Conservation (phyloP, 2,797 vertebrate species). For the Hemitrygon akajei region DNA sequence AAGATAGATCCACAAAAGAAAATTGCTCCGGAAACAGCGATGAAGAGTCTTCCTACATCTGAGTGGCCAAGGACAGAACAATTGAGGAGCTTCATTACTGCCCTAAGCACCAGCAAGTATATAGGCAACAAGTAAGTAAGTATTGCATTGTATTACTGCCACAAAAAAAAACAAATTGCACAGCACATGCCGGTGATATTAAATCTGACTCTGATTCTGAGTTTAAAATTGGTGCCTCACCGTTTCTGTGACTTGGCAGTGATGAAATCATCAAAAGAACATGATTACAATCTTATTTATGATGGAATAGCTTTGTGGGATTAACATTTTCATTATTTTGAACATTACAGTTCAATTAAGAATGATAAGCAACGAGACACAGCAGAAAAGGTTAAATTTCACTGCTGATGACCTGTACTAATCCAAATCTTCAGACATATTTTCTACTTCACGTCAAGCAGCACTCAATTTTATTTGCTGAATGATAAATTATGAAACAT, state of each 20-base stretch:
- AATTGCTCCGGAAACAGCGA: too few relatives aligned
- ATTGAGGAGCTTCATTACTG: too few relatives aligned
- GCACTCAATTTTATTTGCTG: not conserved
- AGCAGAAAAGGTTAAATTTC: not conserved
- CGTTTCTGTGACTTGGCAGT: not conserved
- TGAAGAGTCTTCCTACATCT: too few relatives aligned
- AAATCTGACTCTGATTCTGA: too few relatives aligned
- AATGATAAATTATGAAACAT: not conserved
- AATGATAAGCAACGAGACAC: not conserved
- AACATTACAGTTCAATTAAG: not conserved
- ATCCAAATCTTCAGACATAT: not conserved
- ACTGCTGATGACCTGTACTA: not conserved
- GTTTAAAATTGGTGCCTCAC: not conserved
- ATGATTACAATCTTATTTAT: not conserved
- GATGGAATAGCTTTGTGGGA: not conserved
- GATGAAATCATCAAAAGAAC: not conserved
- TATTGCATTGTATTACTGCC: too few relatives aligned
- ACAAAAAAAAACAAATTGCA: too few relatives aligned
- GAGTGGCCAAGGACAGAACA: too few relatives aligned
- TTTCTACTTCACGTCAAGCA: not conserved
- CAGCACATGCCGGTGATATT: too few relatives aligned
- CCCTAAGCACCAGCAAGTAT: too few relatives aligned
- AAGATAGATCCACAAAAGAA: too few relatives aligned
- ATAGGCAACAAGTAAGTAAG: too few relatives aligned
- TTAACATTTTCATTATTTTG: not conserved